Conservation (phyloP, 2,888 invertebrate species). For the Epistrophella euchroma region DNA sequence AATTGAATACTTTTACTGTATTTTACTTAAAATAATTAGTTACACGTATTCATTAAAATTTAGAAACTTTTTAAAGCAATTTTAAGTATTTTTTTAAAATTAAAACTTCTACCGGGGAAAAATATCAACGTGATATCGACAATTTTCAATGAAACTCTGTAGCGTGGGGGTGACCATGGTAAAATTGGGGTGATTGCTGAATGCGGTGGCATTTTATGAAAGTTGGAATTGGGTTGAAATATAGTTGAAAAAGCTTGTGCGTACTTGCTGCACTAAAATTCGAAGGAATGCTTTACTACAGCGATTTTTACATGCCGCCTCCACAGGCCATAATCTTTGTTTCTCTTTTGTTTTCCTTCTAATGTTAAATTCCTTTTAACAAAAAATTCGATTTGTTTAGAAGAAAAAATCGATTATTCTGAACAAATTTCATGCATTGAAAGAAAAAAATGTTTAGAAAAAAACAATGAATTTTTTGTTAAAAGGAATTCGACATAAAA, state of each 20-base stretch:
- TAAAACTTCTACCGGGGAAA: slow-evolving; percentile 21
- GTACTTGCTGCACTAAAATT: too few species aligned
- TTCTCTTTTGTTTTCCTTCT: too few species aligned
- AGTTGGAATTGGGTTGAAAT: background rate
- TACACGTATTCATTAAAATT: background rate
- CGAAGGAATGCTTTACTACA: too few species aligned
- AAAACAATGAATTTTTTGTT: too few species aligned
- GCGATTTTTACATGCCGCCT: too few species aligned
- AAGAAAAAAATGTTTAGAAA: too few species aligned
- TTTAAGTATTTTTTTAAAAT: background rate
- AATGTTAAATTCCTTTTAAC: too few species aligned
- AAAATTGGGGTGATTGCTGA: background rate
- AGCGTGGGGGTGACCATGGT: slow-evolving; percentile 20
- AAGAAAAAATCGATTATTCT: too few species aligned
- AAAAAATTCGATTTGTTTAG: too few species aligned
- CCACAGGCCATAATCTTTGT: too few species aligned
- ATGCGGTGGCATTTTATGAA: background rate
- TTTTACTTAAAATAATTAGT: background rate
- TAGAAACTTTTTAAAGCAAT: background rate
- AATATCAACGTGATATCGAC: slow-evolving; percentile 38
- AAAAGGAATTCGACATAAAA: too few species aligned
- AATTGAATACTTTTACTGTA: background rate
- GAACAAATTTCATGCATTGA: too few species aligned
- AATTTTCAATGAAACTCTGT: slow-evolving; percentile 24
- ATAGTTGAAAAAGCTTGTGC: background rate